Percentiles rank a stretch among this genome's conserved stretches.
Evolutionary conservation across 2,113 vertebrate species (phyloP).

Genomic region (Eurystomus gularis): DNA sequence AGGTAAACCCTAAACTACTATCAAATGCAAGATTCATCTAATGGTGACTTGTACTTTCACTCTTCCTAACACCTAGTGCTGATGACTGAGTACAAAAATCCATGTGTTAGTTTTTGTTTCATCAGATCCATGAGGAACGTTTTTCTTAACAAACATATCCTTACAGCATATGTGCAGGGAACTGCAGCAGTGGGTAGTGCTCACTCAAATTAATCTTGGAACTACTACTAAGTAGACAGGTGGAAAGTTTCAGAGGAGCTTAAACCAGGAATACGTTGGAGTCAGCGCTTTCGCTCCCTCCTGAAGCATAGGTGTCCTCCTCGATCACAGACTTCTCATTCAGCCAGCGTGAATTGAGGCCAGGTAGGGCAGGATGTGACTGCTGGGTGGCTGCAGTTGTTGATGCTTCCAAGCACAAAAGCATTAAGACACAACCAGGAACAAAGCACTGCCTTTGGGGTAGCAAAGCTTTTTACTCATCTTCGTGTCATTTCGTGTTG

Average conservation of each 20-base stretch:
- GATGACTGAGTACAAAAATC: neutral
- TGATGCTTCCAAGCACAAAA: neutral
- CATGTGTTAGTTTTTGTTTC: neutral
- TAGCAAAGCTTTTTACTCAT: neutral
- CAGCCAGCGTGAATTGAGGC: neutral
- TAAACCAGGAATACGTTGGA: neutral
- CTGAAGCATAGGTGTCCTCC: neutral
- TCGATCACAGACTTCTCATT: neutral
- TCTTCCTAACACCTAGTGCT: neutral
- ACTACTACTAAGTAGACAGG: neutral
- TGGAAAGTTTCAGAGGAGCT: neutral
- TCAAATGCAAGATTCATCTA: neutral
- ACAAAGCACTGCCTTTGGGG: neutral
- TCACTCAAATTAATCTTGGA: neutral
- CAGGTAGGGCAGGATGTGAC: neutral
- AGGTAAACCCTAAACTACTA: neutral
- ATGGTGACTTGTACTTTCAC: neutral
- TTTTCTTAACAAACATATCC: neutral
- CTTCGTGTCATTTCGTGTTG: neutral
- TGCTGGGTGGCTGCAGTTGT: accelerated
- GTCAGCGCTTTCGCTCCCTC: neutral
- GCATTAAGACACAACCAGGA: neutral
- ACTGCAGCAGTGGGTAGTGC: neutral
- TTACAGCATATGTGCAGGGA: neutral
- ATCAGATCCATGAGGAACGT: neutral